These are phyloP conservation scores for Heterodera schachtii DNA, from an alignment of 1,140 invertebrate species.

Conservation along the genomic window DNA sequence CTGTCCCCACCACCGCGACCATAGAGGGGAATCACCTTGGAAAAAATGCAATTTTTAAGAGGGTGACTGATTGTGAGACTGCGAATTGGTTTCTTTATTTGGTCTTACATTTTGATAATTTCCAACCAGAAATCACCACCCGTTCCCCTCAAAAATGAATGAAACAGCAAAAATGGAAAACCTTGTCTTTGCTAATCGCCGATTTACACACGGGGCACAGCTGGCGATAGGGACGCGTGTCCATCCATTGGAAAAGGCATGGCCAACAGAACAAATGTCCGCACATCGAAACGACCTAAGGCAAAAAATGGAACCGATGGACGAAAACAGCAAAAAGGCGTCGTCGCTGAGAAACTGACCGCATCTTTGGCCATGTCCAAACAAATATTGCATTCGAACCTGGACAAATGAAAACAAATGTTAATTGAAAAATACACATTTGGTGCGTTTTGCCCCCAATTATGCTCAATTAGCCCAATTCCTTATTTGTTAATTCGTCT, in stretches of 20 bases:
- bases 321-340: neutral
- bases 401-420: slow-evolving; percentile 25
- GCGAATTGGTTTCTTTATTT: too few species aligned
- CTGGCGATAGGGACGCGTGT: slow-evolving; percentile 86
- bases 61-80: too few species aligned
- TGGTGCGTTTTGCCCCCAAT: too few species aligned
- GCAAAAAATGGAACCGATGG: too few species aligned
- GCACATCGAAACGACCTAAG: slow-evolving; percentile 87
- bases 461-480: too few species aligned
- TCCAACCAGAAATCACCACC: too few species aligned
- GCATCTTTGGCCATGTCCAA: slow-evolving; percentile 95
- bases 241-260: slow-evolving; percentile 90
- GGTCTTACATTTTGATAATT: too few species aligned
- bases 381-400: slow-evolving; percentile 74
- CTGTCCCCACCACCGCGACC: slow-evolving; percentile 75
- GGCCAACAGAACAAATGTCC: slow-evolving; percentile 99
- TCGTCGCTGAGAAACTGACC: slow-evolving; percentile 7
- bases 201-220: slow-evolving; percentile 99
- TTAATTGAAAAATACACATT: too few species aligned
- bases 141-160: too few species aligned
- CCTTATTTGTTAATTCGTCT: too few species aligned
- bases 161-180: slow-evolving; percentile 27
- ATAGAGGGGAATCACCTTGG: slow-evolving; percentile 90
- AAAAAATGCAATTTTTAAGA: neutral
- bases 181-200: slow-evolving; percentile 90